These are phyloP conservation scores for Andrena fulva DNA, from an alignment of 2,888 invertebrate genomes.

Conservation along the genomic window DNA sequence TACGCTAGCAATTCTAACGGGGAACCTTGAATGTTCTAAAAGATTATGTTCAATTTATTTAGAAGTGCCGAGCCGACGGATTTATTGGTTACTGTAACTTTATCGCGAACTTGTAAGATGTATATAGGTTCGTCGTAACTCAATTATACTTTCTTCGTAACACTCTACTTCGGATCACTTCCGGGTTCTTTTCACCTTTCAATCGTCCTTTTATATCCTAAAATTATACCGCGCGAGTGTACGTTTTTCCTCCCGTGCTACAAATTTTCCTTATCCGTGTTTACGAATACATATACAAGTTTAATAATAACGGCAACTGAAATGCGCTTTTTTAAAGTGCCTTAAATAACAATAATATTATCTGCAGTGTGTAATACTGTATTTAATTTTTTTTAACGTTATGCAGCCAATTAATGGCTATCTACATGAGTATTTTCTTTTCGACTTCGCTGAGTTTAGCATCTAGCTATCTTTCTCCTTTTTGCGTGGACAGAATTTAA, in stretches of 20 bases:
- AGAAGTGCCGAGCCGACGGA: not conserved
- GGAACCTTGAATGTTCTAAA: not conserved
- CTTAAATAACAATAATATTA: too few species aligned
- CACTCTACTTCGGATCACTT: slow-evolving; percentile 49
- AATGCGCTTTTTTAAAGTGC: too few species aligned
- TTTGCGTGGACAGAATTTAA: not conserved
- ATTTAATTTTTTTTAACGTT: too few species aligned
- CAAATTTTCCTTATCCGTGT: not conserved
- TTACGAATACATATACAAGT: not conserved
- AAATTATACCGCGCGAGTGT: not conserved
- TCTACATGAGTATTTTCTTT: not conserved
- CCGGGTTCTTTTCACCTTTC: slow-evolving; percentile 11
- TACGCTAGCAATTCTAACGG: not conserved
- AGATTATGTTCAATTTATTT: not conserved
- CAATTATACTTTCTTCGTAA: slow-evolving; percentile 64
- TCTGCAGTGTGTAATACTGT: too few species aligned
- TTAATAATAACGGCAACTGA: not conserved
- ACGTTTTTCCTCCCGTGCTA: not conserved
- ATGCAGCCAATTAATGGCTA: not conserved
- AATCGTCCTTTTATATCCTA: not conserved
- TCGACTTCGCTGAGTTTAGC: not conserved
- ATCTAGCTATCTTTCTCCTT: not conserved
- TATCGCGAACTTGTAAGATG: slow-evolving; percentile 45
- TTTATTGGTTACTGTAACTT: not conserved
- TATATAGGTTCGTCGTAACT: slow-evolving; percentile 60